These are phyloP conservation scores for Odocoileus hemionus DNA, from an alignment of 2,113 vertebrate genomes.

Conservation along the genomic window DNA sequence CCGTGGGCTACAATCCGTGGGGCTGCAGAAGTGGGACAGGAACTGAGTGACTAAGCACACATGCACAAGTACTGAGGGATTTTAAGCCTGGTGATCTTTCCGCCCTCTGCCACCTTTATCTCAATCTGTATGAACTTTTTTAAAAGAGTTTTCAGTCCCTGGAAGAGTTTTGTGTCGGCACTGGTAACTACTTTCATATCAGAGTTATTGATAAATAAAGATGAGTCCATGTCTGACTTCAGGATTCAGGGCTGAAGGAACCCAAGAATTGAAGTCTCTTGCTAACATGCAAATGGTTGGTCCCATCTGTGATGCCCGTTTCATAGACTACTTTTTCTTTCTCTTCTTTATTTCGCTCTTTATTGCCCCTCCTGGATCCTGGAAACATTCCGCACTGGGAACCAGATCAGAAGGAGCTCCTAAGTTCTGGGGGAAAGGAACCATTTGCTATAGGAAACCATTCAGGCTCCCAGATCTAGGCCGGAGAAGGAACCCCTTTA, in stretches of 20 bases:
- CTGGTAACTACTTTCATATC: not conserved
- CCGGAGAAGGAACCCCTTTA: not conserved
- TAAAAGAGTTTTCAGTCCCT: not conserved
- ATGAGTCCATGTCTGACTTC: not conserved
- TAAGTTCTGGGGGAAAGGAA: not conserved
- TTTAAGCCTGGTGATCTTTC: not conserved
- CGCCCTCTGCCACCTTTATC: not conserved
- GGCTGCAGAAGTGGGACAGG: not conserved
- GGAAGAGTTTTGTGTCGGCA: not conserved
- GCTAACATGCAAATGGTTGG: not conserved
- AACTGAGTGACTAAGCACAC: not conserved
- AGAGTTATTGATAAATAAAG: not conserved
- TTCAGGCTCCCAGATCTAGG: not conserved
- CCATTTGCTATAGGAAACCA: not conserved
- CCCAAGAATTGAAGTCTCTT: not conserved
- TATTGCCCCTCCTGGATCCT: not conserved
- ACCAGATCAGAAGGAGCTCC: not conserved
- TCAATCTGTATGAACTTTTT: not conserved
- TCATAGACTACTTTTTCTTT: not conserved
- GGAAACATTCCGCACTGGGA: not conserved
- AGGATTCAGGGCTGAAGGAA: not conserved
- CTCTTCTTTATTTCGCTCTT: not conserved
- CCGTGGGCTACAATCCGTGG: not conserved
- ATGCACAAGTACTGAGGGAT: not conserved
- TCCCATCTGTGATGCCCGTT: not conserved